Base-by-base conservation (phyloP, 2,113 vertebrate species). In the Eptesicus fuscus region DNA sequence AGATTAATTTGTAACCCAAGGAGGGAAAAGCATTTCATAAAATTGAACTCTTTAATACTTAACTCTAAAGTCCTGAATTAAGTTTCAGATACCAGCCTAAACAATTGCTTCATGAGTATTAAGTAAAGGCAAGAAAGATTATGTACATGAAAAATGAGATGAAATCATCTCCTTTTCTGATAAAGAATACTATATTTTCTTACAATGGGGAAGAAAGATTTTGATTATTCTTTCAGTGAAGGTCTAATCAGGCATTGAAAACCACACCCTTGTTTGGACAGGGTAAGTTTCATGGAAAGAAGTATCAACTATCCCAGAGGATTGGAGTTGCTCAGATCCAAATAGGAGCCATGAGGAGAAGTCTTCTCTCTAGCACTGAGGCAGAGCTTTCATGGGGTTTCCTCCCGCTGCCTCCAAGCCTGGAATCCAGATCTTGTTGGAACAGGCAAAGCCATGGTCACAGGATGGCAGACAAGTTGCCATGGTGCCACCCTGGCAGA, bases 21-120 rank as follows among this genome's bases (percentile, higher is more conserved):
- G 56, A 94, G 2, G 13, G 9, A 91, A 35, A 85, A 89, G 49
- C 69, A 70, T 30, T 10, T 74, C 30, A 7, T 83, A 18, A 71
- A n/a, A 42, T 93, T 73, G 30, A 88, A 84, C 30, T 96, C 18
- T 47, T 97, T 84, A 93, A 35, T 84, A 93, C 96, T 97, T 56
- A 16, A 83, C 40, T 63, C 16, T 5, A 9, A 25, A 47, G 47
- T 63, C 35, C 22, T 94, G 95, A 63, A 69, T 95, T 96, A 76
- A 88, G 25, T 85, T 89, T 91, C 73, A 74, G 32, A 85, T 92
- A 51, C 14, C 0, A 1, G 93, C 16, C 77, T 73, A 95, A 88
- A 67, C 4, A 89, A 37, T 77, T 83, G 42, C 23, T 95, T 79
- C 37, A 3, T 49, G 16, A 90, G 17, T 91, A 74, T 93, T 84